Evolutionary conservation across 2,113 vertebrate genomes (phyloP), one percentile per base, ranked within the genome.

Genomic region (Ursus arctos): DNA sequence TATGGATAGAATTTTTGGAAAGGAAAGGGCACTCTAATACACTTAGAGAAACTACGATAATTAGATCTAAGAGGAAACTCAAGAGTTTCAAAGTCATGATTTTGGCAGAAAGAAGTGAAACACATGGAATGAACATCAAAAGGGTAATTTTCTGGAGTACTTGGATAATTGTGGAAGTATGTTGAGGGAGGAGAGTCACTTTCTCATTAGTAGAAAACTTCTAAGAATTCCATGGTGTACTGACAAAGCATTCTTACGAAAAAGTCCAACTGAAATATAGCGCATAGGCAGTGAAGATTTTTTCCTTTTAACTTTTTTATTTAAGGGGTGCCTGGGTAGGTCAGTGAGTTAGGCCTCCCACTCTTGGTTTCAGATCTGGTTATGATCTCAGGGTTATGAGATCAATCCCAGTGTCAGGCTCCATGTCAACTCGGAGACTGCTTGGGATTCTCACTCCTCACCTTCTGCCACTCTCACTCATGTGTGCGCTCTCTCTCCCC

Each of bases 101-200:
- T 98, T 85, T 96, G 92, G 96, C 89, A 96, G 95, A 92, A 98
- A 91, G 93, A 97, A 92, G 1, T 33, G 47, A 97, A 96, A 96
- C 69, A 84, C 61, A 89, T 0, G 6, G 83, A 84, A 79, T 67
- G 63, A 94, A 88, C 96, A 95, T 83, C 53, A 84, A 97, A 97
- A 95, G 51, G 84, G 14, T 51, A 92, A 97, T 96, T 93, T 97
- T 94, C 92, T 95, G 36, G 55, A 93, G 94, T 49, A 80, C 69
- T 82, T 91, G 95, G 95, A 95, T 96, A 87, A 97, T 83, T 94
- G 40, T 57, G 21, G 93, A 91, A 95, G 83, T 77, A 57, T 81
- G 24, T 53, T 74, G 33, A 28, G 53, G 65, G 36, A 76, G 76
- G 47, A 95, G 51, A 94, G 40, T 80, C 24, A 47, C 86, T 98